A percentile compares a stretch with the other conserved stretches of the same genome.
Evolutionary conservation across 2,113 vertebrate species (phyloP).

Genomic region (Cranoglanis bouderius): DNA sequence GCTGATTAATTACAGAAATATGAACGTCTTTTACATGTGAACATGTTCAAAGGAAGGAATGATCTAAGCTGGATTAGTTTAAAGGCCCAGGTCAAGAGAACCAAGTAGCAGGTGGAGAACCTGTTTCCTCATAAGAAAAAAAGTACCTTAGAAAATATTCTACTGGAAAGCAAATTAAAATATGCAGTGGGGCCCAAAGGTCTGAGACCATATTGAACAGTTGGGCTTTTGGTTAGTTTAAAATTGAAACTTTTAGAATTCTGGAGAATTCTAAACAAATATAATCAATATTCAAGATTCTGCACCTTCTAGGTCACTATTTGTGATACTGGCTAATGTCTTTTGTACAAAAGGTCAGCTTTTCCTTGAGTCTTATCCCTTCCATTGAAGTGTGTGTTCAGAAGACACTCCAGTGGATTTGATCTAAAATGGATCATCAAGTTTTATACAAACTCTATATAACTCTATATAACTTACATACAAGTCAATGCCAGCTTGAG

Average conservation of each 20-base stretch:
- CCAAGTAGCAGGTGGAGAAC: conserved; percentile 7
- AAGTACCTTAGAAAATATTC: conserved; percentile 1
- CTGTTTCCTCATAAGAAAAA: conserved; percentile 18
- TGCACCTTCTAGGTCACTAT: not conserved
- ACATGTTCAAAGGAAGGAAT: conserved; percentile 38
- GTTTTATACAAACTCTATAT: not conserved
- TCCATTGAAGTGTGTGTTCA: not conserved
- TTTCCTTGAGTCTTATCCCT: not conserved
- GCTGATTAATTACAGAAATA: conserved; percentile 47
- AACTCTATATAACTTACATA: no score
- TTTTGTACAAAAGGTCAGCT: not conserved
- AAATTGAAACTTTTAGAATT: not conserved
- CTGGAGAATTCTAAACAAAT: not conserved
- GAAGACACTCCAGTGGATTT: not conserved
- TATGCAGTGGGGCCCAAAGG: not conserved
- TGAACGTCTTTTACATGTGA: conserved; percentile 11
- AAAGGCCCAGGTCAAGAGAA: conserved; percentile 8
- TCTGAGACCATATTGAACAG: not conserved
- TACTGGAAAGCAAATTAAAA: not conserved
- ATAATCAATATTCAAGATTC: not conserved
- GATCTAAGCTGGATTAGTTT: conserved; percentile 17
- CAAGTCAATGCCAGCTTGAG: not conserved
- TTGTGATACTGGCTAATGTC: not conserved
- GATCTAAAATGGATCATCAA: not conserved
- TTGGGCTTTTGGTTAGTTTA: not conserved